A percentile compares a stretch with the other conserved stretches of the same genome.
Conservation (phyloP, 2,113 vertebrate genomes). For the Pelodiscus sinensis region DNA sequence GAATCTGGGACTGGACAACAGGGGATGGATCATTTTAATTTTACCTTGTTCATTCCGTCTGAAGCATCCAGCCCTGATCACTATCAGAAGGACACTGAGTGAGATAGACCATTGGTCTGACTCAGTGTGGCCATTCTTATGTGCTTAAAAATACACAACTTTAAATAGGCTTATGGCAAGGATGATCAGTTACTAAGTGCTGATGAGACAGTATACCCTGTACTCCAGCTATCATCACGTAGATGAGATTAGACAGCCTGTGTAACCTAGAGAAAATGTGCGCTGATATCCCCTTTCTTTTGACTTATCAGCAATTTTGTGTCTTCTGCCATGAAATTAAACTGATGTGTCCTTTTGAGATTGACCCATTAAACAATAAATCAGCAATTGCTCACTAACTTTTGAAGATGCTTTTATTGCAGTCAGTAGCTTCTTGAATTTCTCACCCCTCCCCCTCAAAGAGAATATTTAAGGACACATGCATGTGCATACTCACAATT, state of each 20-base stretch:
- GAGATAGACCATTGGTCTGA: too few relatives aligned
- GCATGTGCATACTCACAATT: background rate
- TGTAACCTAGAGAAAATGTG: conserved; percentile 6
- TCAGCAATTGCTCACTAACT: background rate
- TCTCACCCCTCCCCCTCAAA: background rate
- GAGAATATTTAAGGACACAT: background rate
- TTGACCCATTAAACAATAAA: conserved; percentile 23
- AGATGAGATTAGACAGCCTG: conserved; percentile 42
- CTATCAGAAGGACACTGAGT: too few relatives aligned
- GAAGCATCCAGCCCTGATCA: too few relatives aligned
- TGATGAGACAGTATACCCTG: conserved; percentile 32
- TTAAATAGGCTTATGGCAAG: conserved; percentile 41
- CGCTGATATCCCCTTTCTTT: background rate
- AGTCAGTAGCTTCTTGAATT: background rate
- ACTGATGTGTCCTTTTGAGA: conserved; percentile 23
- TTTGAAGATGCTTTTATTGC: background rate
- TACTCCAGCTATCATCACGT: conserved; percentile 16
- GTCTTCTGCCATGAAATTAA: conserved; percentile 43
- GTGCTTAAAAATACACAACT: background rate
- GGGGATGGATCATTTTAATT: too few relatives aligned
- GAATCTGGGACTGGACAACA: too few relatives aligned
- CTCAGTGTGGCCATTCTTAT: too few relatives aligned
- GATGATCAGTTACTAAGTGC: conserved; percentile 13
- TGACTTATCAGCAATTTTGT: conserved; percentile 50
- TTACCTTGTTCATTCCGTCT: too few relatives aligned